Evolutionary conservation across 2,113 vertebrate genomes (phyloP).

Genomic region (Telmatochromis brichardi): DNA sequence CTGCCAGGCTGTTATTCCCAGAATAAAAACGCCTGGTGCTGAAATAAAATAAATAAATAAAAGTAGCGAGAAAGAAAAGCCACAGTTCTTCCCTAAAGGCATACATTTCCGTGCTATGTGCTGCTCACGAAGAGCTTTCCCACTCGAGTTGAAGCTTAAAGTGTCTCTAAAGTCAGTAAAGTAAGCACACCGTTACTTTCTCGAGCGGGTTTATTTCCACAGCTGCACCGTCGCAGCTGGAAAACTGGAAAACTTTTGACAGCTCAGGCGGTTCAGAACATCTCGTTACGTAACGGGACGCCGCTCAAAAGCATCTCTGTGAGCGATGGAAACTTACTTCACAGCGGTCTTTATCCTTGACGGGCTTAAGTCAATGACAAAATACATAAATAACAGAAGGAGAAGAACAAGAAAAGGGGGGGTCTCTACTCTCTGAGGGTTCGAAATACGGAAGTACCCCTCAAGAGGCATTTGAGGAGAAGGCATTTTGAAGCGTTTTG

Average conservation of each 20-base stretch:
- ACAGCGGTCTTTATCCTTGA: neutral
- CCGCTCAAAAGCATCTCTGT: neutral
- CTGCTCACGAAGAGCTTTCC: neutral
- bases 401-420: neutral
- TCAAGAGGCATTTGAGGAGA: neutral
- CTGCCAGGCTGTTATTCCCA: neutral
- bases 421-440: neutral
- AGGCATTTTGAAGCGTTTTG: neutral
- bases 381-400: neutral
- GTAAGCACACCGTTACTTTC: neutral
- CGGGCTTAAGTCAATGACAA: neutral
- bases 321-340: neutral
- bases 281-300: slow-evolving; percentile 46
- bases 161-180: neutral
- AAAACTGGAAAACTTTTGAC: slow-evolving; percentile 33
- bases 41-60: neutral
- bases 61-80: neutral
- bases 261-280: neutral
- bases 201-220: neutral
- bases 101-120: neutral
- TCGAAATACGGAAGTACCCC: slow-evolving; percentile 5
- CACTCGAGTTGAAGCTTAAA: neutral
- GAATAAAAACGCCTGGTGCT: neutral
- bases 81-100: neutral
- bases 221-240: neutral